Conservation (phyloP, 1,140 invertebrate species). For the Phenacoccus solenopsis region DNA sequence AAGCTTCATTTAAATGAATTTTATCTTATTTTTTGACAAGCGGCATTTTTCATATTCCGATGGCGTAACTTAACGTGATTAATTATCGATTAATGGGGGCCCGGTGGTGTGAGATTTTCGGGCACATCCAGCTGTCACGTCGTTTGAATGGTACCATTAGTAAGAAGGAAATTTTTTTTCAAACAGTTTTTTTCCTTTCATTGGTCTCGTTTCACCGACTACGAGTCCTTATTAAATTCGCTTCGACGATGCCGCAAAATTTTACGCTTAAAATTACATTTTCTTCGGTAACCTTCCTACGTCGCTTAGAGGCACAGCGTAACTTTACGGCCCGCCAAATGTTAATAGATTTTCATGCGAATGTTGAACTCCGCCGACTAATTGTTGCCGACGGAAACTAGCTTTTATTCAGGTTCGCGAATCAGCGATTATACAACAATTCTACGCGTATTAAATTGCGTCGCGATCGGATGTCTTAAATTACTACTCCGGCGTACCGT, state of each 20-base stretch:
- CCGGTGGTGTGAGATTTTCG: neutral
- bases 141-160: neutral
- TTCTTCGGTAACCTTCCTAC: too few relatives aligned
- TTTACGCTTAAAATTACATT: too few relatives aligned
- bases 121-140: neutral
- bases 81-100: neutral
- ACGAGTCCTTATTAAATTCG: too few relatives aligned
- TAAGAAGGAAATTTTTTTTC: neutral
- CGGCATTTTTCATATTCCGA: neutral
- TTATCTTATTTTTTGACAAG: neutral
- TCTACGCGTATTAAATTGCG: too few relatives aligned
- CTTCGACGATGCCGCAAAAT: too few relatives aligned
- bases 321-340: neutral
- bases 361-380: neutral
- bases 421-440: neutral
- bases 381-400: neutral
- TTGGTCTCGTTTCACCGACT: too few relatives aligned
- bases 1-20: slow-evolving; percentile 15
- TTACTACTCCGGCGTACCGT: too few relatives aligned
- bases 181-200: neutral
- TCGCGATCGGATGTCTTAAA: too few relatives aligned
- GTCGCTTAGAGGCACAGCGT: too few relatives aligned
- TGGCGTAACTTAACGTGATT: neutral
- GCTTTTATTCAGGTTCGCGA: neutral
- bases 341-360: neutral